Percentiles rank a stretch among this genome's conserved stretches.
phyloP scores from a whole-genome alignment of 1,140 invertebrate genomes.

The Parasteatoda tepidariorum region DNA sequence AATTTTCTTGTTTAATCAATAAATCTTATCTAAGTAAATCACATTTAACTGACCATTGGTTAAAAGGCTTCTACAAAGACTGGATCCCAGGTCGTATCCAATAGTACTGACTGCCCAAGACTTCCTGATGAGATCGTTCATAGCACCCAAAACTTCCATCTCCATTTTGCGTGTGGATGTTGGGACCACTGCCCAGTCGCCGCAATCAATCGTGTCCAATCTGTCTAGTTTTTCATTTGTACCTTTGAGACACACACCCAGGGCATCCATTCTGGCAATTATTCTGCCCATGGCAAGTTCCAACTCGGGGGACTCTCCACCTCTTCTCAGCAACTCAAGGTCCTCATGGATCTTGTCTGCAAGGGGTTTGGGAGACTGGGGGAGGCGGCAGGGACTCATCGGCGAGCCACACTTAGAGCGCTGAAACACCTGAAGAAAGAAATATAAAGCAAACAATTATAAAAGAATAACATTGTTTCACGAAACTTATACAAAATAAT shows the following conservation, averaged over 20 bases:
- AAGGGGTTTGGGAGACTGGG: slow-evolving; percentile 26
- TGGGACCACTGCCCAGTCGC: background rate
- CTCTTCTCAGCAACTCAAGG: background rate
- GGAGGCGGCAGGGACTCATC: slow-evolving; percentile 21
- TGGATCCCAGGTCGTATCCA: slow-evolving; percentile 78
- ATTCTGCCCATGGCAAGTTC: slow-evolving; percentile 44
- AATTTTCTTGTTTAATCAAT: too few relatives aligned
- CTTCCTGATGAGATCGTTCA: slow-evolving; percentile 70
- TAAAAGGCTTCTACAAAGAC: slow-evolving; percentile 76
- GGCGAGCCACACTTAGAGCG: slow-evolving; percentile 3
- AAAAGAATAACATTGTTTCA: too few relatives aligned
- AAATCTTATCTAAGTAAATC: slow-evolving; percentile 27
- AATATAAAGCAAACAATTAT: background rate
- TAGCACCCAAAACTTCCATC: slow-evolving; percentile 64
- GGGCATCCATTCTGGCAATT: slow-evolving; percentile 43
- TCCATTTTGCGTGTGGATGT: background rate
- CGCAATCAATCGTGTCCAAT: background rate
- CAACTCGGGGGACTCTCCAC: slow-evolving; percentile 27
- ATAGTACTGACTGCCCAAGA: slow-evolving; percentile 95
- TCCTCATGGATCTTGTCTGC: slow-evolving; percentile 28
- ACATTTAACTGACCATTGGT: slow-evolving; percentile 35
- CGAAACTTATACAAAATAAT: too few relatives aligned
- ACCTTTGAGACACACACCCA: slow-evolving; percentile 44
- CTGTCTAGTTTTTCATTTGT: slow-evolving; percentile 28
- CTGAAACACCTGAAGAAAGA: slow-evolving; percentile 22